Percentiles rank a stretch among this genome's conserved stretches.
Conservation (phyloP, 2,113 vertebrate species). For the Melanerpes aurifrons region DNA sequence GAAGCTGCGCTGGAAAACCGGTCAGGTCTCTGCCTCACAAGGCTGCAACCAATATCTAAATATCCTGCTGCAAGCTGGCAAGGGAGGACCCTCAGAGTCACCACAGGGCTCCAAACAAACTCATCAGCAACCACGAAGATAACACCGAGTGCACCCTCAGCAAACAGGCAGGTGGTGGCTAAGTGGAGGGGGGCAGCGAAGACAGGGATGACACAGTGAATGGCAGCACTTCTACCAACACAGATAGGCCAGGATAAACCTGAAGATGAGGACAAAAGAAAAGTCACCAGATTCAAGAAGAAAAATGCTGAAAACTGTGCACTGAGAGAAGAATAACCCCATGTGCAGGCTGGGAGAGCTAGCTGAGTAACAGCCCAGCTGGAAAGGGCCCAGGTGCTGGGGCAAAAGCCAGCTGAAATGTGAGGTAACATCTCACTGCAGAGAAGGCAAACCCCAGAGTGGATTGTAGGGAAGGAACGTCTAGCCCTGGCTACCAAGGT, state of each 20-base stretch:
- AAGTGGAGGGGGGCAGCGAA: background rate
- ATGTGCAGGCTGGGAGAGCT: background rate
- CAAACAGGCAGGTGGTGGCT: background rate
- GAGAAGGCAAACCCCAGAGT: background rate
- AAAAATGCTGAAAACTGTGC: background rate
- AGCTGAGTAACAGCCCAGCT: background rate
- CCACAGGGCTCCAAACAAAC: background rate
- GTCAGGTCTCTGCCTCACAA: rapidly evolving
- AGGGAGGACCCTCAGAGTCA: background rate
- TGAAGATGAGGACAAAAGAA: background rate
- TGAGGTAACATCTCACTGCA: background rate
- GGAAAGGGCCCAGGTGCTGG: background rate
- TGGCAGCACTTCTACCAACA: background rate
- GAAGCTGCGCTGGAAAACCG: background rate
- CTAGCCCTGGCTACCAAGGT: background rate
- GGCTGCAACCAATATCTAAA: background rate
- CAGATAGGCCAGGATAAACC: rapidly evolving
- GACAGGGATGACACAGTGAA: background rate
- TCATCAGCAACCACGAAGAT: background rate
- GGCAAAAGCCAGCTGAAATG: rapidly evolving
- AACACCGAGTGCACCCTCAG: background rate
- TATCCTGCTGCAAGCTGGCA: background rate
- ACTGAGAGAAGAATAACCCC: background rate
- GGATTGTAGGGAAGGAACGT: background rate
- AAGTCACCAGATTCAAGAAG: background rate